Evolutionary conservation across 2,888 invertebrate genomes (phyloP).

Genomic region (Parnassius smintheus): DNA sequence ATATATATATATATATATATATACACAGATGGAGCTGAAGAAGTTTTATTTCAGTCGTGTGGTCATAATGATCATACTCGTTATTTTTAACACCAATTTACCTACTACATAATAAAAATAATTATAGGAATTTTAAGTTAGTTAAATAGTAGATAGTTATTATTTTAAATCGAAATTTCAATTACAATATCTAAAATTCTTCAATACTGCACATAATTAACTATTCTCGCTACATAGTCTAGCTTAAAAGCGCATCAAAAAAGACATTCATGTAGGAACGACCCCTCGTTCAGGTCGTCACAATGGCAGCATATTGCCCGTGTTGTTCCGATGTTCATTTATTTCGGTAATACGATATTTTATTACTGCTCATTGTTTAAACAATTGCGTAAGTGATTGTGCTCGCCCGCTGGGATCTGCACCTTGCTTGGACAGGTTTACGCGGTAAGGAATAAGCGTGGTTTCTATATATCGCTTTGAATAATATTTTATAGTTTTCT

Average conservation of each 20-base stretch:
- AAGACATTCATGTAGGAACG: constrained; percentile 3
- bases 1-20: too few relatives aligned
- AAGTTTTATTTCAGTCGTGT: too few relatives aligned
- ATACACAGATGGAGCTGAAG: too few relatives aligned
- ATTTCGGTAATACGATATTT: constrained; percentile 73
- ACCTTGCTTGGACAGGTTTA: constrained; percentile 52
- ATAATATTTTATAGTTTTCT: too few relatives aligned
- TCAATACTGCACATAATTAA: constrained; percentile 31
- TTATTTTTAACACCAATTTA: too few relatives aligned
- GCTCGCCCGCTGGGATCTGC: constrained; percentile 51
- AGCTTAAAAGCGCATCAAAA: constrained; percentile 8
- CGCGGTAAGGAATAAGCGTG: constrained; percentile 36
- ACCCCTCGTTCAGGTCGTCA: constrained; percentile 33
- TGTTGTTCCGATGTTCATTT: constrained; percentile 59
- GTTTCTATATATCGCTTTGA: too few relatives aligned
- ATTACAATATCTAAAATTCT: not conserved
- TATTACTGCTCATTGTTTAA: constrained; percentile 75
- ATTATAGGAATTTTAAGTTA: too few relatives aligned
- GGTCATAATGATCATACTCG: too few relatives aligned
- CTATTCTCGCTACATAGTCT: constrained; percentile 7
- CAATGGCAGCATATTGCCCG: constrained; percentile 51
- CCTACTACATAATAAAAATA: too few relatives aligned
- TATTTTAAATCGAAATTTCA: not conserved
- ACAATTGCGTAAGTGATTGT: constrained; percentile 80
- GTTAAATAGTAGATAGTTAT: too few relatives aligned